A percentile compares a stretch with the other conserved stretches of the same genome.
Conservation (phyloP, 1,140 invertebrate species). For the Lordiphosa stackelbergi region DNA sequence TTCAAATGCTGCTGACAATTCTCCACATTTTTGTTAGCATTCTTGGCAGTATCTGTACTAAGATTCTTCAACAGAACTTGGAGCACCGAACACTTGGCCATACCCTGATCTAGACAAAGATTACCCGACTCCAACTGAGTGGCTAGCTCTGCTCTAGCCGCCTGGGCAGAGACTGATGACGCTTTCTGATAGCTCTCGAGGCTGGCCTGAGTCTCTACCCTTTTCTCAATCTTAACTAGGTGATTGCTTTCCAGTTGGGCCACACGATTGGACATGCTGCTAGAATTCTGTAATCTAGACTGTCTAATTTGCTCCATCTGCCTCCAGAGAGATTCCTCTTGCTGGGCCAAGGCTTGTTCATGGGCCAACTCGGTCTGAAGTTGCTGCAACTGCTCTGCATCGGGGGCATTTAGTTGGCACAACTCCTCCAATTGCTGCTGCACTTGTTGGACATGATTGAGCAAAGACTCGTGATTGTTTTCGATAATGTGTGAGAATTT, state of each 20-base stretch:
- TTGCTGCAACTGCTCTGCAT: conserved; percentile 44
- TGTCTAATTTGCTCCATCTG: conserved; percentile 54
- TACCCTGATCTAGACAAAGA: conserved; percentile 40
- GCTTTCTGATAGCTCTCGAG: conserved; percentile 30
- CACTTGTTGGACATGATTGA: conserved; percentile 39
- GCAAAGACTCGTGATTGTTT: conserved; percentile 21
- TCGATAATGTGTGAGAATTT: conserved; percentile 42
- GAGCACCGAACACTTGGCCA: conserved; percentile 50
- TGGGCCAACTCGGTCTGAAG: conserved; percentile 45
- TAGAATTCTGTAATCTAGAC: conserved; percentile 35
- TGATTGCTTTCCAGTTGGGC: conserved; percentile 37
- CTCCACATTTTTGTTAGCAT: conserved; percentile 26
- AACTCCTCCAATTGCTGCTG: conserved; percentile 36
- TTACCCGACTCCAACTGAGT: conserved; percentile 35
- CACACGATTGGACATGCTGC: conserved; percentile 34
- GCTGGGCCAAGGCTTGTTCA: conserved; percentile 38
- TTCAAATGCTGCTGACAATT: conserved; percentile 21
- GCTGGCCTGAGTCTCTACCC: conserved; percentile 22
- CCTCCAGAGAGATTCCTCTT: conserved; percentile 44
- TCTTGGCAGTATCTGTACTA: conserved; percentile 21
- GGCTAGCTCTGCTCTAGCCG: conserved; percentile 33
- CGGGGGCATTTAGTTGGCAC: conserved; percentile 24
- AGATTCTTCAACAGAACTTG: conserved; percentile 54
- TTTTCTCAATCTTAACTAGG: conserved; percentile 13
- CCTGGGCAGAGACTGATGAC: conserved; percentile 12